These are phyloP conservation scores for Cinara cedri DNA, from an alignment of 2,888 invertebrate genomes.

Conservation along the genomic window DNA sequence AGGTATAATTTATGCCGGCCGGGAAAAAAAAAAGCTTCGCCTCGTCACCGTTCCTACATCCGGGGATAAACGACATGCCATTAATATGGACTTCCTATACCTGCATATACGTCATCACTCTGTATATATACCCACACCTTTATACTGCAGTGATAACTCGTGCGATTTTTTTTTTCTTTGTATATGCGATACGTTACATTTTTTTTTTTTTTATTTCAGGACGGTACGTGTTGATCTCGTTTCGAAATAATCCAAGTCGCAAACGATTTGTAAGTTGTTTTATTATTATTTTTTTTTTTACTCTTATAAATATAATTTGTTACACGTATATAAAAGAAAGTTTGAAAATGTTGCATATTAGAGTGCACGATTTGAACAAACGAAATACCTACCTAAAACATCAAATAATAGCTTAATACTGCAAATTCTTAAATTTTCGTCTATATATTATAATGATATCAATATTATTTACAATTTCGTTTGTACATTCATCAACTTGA, in stretches of 20 bases:
- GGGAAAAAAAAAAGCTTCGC: constrained; percentile 31
- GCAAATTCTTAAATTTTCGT: no score
- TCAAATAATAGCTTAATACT: no score
- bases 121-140: neutral
- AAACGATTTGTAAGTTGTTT: neutral
- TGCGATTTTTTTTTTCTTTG: neutral
- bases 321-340: no score
- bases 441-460: no score
- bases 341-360: neutral
- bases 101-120: neutral
- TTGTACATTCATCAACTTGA: neutral
- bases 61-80: constrained; percentile 46
- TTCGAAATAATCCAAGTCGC: neutral
- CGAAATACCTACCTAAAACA: neutral
- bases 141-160: constrained; percentile 12
- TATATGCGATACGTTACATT: neutral
- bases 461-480: no score
- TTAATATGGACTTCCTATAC: constrained; percentile 33
- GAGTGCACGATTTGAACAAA: neutral
- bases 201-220: neutral
- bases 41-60: constrained; percentile 1
- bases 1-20: constrained; percentile 37
- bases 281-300: neutral
- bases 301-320: no score
- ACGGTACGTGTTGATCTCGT: neutral